Conservation (phyloP, 2,888 invertebrate genomes). For the Drosophila flavopinicola region DNA sequence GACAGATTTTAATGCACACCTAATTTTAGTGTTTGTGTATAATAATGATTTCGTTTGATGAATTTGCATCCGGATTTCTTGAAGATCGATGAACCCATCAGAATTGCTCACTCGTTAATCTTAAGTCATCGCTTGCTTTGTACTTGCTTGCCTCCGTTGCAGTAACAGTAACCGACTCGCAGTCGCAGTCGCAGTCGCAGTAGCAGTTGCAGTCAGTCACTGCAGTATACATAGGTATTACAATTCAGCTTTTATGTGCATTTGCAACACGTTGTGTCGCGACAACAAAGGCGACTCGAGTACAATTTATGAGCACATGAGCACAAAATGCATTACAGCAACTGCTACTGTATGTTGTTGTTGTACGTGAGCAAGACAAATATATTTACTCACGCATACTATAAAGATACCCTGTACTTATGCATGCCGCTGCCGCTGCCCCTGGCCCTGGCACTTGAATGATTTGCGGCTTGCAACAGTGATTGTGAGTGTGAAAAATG, state of each 20-base stretch:
- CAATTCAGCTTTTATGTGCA: slow-evolving; percentile 34
- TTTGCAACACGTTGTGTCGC: slow-evolving; percentile 49
- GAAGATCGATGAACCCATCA: slow-evolving; percentile 26
- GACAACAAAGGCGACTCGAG: slow-evolving; percentile 43
- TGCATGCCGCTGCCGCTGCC: background rate
- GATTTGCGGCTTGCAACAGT: slow-evolving; percentile 23
- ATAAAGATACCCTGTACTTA: slow-evolving; percentile 12
- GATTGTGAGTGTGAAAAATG: slow-evolving; percentile 11
- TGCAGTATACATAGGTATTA: slow-evolving; percentile 24
- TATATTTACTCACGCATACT: slow-evolving; percentile 20
- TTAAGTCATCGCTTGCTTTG: slow-evolving; percentile 14
- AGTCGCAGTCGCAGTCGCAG: slow-evolving; percentile 6
- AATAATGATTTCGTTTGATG: no score
- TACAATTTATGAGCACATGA: slow-evolving; percentile 51
- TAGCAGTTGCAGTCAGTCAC: slow-evolving; percentile 12
- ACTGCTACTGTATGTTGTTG: slow-evolving; percentile 45
- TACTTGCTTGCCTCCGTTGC: slow-evolving; percentile 4
- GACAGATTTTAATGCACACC: background rate
- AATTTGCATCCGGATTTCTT: background rate
- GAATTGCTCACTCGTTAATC: slow-evolving; percentile 9
- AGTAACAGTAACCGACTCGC: background rate
- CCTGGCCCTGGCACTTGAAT: slow-evolving; percentile 28
- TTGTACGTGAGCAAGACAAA: slow-evolving; percentile 28
- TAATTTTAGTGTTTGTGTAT: no score
- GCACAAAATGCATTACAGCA: slow-evolving; percentile 47